phyloP scores from a whole-genome alignment of 2,888 invertebrate genomes.

The Deroplatys truncata region DNA sequence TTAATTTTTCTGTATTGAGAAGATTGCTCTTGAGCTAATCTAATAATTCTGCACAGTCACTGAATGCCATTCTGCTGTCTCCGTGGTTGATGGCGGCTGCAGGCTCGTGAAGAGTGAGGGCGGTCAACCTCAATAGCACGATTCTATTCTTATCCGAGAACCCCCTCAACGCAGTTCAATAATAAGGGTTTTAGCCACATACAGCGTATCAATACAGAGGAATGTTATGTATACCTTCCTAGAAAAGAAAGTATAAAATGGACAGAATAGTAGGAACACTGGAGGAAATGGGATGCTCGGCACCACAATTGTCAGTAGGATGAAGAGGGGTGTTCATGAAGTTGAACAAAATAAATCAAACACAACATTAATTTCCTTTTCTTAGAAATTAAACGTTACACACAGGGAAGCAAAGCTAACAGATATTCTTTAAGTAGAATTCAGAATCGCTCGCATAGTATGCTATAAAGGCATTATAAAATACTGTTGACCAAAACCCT shows the following conservation, averaged over 20 bases:
- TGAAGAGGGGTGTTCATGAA: background rate
- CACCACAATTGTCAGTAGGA: background rate
- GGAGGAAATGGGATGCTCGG: background rate
- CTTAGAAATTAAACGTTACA: background rate
- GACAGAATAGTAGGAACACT: background rate
- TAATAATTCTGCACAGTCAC: background rate
- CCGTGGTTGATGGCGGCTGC: too few species aligned
- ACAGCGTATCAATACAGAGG: constrained; percentile 3
- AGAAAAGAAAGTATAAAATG: background rate
- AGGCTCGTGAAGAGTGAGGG: background rate
- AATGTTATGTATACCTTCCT: background rate
- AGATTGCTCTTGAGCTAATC: background rate
- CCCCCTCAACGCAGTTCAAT: background rate
- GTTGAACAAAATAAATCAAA: background rate
- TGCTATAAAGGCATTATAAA: too few species aligned
- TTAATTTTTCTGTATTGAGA: background rate
- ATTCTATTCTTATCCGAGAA: background rate
- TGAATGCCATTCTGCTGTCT: background rate
- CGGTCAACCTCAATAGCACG: background rate
- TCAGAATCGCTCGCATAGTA: background rate
- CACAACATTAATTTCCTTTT: background rate
- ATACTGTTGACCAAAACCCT: too few species aligned
- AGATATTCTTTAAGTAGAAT: background rate
- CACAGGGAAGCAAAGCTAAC: background rate
- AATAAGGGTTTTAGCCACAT: background rate